Percentiles rank a stretch among this genome's conserved stretches.
Evolutionary conservation across 2,797 vertebrate species (phyloP).

Genomic region (Hemitrygon akajei): DNA sequence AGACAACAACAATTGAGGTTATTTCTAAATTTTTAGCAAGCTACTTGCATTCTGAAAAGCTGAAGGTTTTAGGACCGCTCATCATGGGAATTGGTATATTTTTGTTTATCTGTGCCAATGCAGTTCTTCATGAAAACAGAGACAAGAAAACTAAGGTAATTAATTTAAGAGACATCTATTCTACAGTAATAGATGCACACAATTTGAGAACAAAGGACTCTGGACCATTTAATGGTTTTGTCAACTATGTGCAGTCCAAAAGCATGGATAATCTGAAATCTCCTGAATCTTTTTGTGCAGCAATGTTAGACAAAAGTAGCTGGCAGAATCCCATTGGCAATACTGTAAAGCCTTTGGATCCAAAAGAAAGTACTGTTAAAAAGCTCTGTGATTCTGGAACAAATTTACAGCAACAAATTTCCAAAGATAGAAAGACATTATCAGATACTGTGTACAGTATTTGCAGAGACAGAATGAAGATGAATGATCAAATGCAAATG

Average conservation of each 20-base stretch:
- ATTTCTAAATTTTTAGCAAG: constrained; percentile 73
- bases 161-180: constrained; percentile 93
- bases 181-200: constrained; percentile 92
- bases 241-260: constrained; percentile 74
- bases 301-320: constrained; percentile 66
- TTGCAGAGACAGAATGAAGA: constrained; percentile 69
- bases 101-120: constrained; percentile 96
- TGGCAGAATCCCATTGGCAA: constrained; percentile 69
- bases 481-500: constrained; percentile 52
- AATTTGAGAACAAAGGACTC: constrained; percentile 78
- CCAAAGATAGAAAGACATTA: constrained; percentile 66
- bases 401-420: constrained; percentile 46
- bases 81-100: constrained; percentile 98
- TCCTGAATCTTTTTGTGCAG: constrained; percentile 50
- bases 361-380: constrained; percentile 41
- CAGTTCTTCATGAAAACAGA: constrained; percentile 89
- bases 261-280: constrained; percentile 64
- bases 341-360: constrained; percentile 46
- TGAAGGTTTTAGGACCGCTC: constrained; percentile 91
- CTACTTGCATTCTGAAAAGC: constrained; percentile 90
- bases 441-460: constrained; percentile 85
- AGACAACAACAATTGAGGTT: constrained; percentile 60
- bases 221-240: constrained; percentile 78
- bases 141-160: constrained; percentile 98
- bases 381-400: constrained; percentile 18